phyloP scores from a whole-genome alignment of 2,888 invertebrate genomes.

The Agriopis marginaria region DNA sequence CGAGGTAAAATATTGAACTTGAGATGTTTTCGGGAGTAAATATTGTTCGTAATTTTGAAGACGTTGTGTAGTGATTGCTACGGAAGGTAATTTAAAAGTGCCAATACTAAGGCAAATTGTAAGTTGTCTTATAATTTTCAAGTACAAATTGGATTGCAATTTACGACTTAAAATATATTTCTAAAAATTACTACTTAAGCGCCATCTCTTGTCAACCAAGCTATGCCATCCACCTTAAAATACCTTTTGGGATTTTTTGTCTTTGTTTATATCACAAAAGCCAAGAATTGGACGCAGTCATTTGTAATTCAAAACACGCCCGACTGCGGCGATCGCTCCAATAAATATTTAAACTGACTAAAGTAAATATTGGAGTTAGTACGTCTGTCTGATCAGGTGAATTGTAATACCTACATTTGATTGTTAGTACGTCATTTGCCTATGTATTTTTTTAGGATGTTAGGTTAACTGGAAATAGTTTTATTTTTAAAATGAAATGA shows the following conservation, averaged over 20 bases:
- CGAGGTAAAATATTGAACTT: conserved; percentile 6
- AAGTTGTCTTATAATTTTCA: too few species aligned
- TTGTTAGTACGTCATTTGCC: conserved; percentile 16
- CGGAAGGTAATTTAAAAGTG: too few species aligned
- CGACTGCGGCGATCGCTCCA: conserved; percentile 5
- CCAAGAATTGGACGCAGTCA: conserved; percentile 1
- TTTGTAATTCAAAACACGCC: conserved; percentile 20
- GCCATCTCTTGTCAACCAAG: too few species aligned
- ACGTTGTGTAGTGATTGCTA: background rate
- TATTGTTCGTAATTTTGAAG: background rate
- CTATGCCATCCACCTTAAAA: too few species aligned
- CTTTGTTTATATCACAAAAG: conserved; percentile 5
- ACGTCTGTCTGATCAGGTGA: conserved; percentile 28
- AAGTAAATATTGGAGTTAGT: conserved; percentile 29
- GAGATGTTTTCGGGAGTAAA: background rate
- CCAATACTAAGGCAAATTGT: too few species aligned
- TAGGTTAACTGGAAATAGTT: background rate
- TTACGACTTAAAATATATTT: too few species aligned
- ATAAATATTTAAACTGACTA: conserved; percentile 27
- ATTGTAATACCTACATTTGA: conserved; percentile 15
- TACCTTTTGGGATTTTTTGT: too few species aligned
- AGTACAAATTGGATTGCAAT: too few species aligned
- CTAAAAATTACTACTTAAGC: too few species aligned
- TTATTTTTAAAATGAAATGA: too few species aligned
- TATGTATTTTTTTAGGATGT: conserved; percentile 17